phyloP scores from a whole-genome alignment of 1,140 invertebrate species.

The Caenorhabditis tropicalis region DNA sequence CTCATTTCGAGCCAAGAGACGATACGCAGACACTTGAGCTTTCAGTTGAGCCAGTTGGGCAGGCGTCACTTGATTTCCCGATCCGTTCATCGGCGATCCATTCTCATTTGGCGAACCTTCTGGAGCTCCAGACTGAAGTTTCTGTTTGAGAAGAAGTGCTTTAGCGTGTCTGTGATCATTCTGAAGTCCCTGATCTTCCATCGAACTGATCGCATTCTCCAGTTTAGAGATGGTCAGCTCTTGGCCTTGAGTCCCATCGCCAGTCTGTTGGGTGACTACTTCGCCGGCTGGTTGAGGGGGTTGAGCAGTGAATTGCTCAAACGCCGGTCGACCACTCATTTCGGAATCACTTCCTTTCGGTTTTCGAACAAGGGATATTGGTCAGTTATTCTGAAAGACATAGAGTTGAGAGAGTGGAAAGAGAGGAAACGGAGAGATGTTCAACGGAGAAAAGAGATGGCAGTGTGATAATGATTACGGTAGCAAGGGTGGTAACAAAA shows the following conservation, averaged over 20 bases:
- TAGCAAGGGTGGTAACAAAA: too few species aligned
- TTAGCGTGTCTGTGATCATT: constrained; percentile 61
- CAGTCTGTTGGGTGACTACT: constrained; percentile 27
- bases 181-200: constrained; percentile 61
- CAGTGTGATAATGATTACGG: too few species aligned
- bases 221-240: constrained; percentile 58
- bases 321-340: constrained; percentile 43
- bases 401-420: too few species aligned
- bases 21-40: constrained; percentile 94
- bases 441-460: too few species aligned
- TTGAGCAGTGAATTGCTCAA: constrained; percentile 55
- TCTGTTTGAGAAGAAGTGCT: constrained; percentile 53
- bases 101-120: neutral
- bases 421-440: too few species aligned
- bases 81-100: too few species aligned
- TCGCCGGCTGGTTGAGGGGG: constrained; percentile 51
- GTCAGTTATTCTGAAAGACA: too few species aligned
- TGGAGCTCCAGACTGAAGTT: constrained; percentile 29
- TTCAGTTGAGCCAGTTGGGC: constrained; percentile 83
- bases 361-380: too few species aligned
- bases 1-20: constrained; percentile 88
- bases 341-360: too few species aligned
- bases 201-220: constrained; percentile 62
- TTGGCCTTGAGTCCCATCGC: constrained; percentile 25
- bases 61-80: constrained; percentile 6